These are phyloP conservation scores for Marcusenius ussheri DNA, from an alignment of 2,113 vertebrate species.

Conservation along the genomic window DNA sequence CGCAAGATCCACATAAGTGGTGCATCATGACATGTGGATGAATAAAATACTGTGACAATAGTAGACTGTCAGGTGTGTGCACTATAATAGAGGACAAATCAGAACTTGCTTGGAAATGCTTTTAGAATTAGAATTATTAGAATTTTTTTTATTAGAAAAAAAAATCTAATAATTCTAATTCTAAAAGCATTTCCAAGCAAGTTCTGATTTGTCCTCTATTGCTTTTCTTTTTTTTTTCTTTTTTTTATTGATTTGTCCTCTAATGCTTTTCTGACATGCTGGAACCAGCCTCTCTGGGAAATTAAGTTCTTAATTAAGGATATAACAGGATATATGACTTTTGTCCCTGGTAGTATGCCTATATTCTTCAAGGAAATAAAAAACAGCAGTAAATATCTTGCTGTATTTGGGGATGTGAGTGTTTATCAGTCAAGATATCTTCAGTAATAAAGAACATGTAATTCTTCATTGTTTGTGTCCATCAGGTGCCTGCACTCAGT, in stretches of 20 bases:
- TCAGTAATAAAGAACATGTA: neutral
- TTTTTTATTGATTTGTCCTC: too few relatives aligned
- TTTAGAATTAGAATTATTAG: neutral
- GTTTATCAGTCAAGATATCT: neutral
- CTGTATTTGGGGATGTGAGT: neutral
- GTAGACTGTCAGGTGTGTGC: neutral
- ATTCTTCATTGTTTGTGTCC: neutral
- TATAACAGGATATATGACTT: neutral
- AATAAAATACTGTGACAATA: neutral
- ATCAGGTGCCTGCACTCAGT: neutral
- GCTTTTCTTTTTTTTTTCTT: too few relatives aligned
- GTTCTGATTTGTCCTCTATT: too few relatives aligned
- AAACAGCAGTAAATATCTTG: neutral
- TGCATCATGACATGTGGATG: neutral
- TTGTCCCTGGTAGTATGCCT: neutral
- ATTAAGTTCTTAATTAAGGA: neutral
- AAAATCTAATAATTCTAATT: too few relatives aligned
- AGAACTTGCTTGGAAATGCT: neutral
- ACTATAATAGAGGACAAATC: neutral
- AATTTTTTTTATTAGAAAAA: too few relatives aligned
- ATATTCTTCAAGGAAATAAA: neutral
- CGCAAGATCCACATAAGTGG: neutral
- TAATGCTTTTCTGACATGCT: neutral
- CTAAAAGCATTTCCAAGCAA: too few relatives aligned
- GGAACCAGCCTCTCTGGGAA: neutral